phyloP scores from a whole-genome alignment of 2,888 invertebrate species.

The Abrostola triplasia region DNA sequence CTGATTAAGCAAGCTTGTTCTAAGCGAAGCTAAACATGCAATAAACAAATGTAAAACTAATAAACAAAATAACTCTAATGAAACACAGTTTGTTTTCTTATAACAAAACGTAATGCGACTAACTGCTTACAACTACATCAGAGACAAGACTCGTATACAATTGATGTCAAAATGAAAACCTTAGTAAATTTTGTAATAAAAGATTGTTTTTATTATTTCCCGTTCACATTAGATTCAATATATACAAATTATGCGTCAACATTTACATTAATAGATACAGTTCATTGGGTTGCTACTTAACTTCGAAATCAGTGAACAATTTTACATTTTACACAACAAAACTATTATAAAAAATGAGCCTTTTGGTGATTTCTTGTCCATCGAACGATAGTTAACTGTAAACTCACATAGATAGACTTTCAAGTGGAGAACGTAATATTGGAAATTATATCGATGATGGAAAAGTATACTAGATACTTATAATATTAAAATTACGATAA shows the following conservation, averaged over 20 bases:
- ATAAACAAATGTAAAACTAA: conserved; percentile 64
- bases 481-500: conserved; percentile 54
- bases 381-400: conserved; percentile 65
- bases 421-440: conserved; percentile 22
- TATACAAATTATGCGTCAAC: conserved; percentile 87
- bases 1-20: conserved; percentile 61
- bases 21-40: conserved; percentile 76
- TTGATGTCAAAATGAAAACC: conserved; percentile 76
- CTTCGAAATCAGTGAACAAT: conserved; percentile 70
- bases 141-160: conserved; percentile 81
- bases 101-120: conserved; percentile 65
- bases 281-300: conserved; percentile 75
- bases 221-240: conserved; percentile 86
- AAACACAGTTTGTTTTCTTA: conserved; percentile 67
- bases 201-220: conserved; percentile 80
- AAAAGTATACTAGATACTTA: conserved; percentile 48
- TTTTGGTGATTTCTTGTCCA: conserved; percentile 62
- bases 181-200: conserved; percentile 83
- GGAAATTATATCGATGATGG: conserved; percentile 13
- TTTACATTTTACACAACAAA: conserved; percentile 76
- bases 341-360: conserved; percentile 78
- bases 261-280: conserved; percentile 84
- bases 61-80: conserved; percentile 60
- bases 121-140: conserved; percentile 76
- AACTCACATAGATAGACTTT: conserved; percentile 44